These are phyloP conservation scores for Caenorhabditis elegans DNA, from an alignment of 1,140 invertebrate genomes.

Conservation along the genomic window DNA sequence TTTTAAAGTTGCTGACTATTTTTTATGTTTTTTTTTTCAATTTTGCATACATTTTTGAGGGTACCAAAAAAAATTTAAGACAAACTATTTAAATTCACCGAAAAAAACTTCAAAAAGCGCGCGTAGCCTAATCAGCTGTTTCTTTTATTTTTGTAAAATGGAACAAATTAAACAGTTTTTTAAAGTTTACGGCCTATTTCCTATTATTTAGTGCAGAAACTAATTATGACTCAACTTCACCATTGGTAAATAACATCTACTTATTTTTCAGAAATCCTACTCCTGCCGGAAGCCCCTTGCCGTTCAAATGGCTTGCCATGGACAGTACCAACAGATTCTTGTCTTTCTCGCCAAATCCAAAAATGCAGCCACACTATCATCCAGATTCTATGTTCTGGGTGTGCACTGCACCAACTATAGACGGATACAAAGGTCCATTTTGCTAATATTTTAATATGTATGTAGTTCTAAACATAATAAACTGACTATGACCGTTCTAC, in stretches of 20 bases:
- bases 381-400: constrained; percentile 25
- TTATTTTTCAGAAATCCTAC: constrained; percentile 18
- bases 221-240: no score
- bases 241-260: no score
- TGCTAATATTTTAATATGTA: neutral
- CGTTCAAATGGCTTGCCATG: constrained; percentile 5
- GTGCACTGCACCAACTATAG: constrained; percentile 59
- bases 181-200: no score
- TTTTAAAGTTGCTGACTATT: no score
- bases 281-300: neutral
- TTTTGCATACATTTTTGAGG: no score
- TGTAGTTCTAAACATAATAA: neutral
- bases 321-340: constrained; percentile 24
- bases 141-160: no score
- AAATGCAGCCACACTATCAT: constrained; percentile 34
- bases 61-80: neutral
- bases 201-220: no score
- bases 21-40: no score
- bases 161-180: no score
- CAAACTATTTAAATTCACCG: neutral
- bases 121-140: no score
- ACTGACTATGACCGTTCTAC: no score
- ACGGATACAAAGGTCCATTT: constrained; percentile 82
- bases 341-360: neutral
- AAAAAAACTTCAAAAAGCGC: no score